Evolutionary conservation across 2,888 invertebrate species (phyloP), one percentile per base, ranked within the genome.

Genomic region (Hypena proboscidalis): DNA sequence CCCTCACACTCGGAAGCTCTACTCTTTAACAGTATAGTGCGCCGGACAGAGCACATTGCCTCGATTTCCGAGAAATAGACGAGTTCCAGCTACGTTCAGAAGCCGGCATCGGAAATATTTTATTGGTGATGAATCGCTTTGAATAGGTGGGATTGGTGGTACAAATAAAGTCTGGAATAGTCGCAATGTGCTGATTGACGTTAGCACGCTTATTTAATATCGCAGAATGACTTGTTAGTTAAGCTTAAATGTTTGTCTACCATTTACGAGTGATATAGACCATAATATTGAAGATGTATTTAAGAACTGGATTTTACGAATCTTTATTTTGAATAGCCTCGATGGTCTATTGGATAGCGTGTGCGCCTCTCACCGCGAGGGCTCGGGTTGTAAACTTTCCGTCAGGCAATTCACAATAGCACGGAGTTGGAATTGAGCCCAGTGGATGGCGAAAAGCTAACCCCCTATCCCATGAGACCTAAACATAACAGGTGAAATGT

Each of bases 51-150:
- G 77, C 82, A 80, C 83, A 86, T 84, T 85, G 82, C 82, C 76
- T 77, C 80, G 63, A 76, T 80, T 87, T 85, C 84, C 80, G 77
- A 83, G 85, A 85, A 83, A 82, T 81, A 76, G 80, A 70, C 79
- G 78, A 78, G 80, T 83, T 81, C 82, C 75, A 81, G 70, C 70
- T 71, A 77, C 76, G 72, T 74, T 77, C 73, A 71, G 68, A 68
- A 72, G 77, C 76, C 74, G 78, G 74, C 75, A 75, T 79, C 80
- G 81, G 82, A 84, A 83, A 83, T 83, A 81, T 80, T 83, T 82
- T 84, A 83, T 83, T 75, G 81, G 76, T 79, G 78, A 80, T 81
- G 80, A 81, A 83, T 85, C 76, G 74, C 69, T 69, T 42, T 38
- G 34, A 38, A 50, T 45, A 48, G 48, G 43, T 53, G 32, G 35